Evolutionary conservation across 2,113 vertebrate species (phyloP).

Genomic region (Pica pica): DNA sequence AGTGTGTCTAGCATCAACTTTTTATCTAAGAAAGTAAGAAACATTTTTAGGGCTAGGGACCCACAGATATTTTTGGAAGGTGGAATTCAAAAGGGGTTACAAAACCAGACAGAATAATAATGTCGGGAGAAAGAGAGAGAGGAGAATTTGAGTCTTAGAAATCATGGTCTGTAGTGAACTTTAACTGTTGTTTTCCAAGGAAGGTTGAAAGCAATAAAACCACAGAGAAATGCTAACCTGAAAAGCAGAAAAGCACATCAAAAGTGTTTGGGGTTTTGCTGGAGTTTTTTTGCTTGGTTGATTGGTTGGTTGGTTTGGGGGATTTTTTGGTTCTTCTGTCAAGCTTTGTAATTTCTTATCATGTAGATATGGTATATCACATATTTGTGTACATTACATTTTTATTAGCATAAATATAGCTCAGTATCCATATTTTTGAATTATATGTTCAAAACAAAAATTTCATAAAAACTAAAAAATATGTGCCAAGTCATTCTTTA

Average conservation of each 20-base stretch:
- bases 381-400: background rate
- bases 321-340: background rate
- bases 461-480: background rate
- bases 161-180: background rate
- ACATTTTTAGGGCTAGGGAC: background rate
- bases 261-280: background rate
- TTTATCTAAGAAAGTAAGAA: background rate
- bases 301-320: background rate
- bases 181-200: background rate
- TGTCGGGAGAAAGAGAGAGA: background rate
- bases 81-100: background rate
- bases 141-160: background rate
- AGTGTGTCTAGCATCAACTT: background rate
- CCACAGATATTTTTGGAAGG: background rate
- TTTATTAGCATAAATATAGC: background rate
- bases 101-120: background rate
- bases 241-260: background rate
- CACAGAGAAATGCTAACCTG: background rate
- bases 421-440: background rate
- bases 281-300: background rate
- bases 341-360: background rate
- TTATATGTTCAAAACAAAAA: background rate
- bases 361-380: no score
- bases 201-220: background rate
- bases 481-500: background rate